Evolutionary conservation across 2,797 vertebrate genomes (phyloP).

Genomic region (Paramormyrops hopkinsi): DNA sequence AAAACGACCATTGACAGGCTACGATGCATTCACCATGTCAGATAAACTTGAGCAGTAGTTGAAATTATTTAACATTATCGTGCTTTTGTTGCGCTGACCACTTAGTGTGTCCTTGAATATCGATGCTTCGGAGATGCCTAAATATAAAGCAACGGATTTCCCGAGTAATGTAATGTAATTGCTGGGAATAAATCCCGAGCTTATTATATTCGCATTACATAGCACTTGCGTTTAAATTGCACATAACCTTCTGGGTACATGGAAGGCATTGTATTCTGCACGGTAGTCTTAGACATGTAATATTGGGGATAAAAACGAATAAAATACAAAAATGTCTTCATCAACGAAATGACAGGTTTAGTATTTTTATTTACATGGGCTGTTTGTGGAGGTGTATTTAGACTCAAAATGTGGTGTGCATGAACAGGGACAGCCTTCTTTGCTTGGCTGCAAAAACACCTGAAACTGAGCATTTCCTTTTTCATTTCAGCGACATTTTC

Average conservation of each 20-base stretch:
- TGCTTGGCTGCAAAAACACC: background rate
- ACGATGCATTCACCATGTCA: background rate
- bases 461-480: background rate
- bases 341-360: background rate
- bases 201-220: background rate
- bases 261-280: background rate
- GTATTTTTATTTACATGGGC: background rate
- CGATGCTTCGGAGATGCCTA: background rate
- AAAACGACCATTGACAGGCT: background rate
- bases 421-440: background rate
- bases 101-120: background rate
- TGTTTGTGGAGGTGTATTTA: background rate
- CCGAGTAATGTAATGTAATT: background rate
- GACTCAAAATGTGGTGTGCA: background rate
- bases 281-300: background rate
- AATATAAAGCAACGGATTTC: background rate
- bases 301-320: background rate
- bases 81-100: background rate
- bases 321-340: background rate
- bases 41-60: background rate
- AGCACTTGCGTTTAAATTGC: background rate
- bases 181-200: background rate
- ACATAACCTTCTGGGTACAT: background rate
- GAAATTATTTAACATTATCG: background rate
- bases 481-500: background rate